Base-by-base conservation (phyloP, 1,140 invertebrate genomes). In the Leptinotarsa lineolata region DNA sequence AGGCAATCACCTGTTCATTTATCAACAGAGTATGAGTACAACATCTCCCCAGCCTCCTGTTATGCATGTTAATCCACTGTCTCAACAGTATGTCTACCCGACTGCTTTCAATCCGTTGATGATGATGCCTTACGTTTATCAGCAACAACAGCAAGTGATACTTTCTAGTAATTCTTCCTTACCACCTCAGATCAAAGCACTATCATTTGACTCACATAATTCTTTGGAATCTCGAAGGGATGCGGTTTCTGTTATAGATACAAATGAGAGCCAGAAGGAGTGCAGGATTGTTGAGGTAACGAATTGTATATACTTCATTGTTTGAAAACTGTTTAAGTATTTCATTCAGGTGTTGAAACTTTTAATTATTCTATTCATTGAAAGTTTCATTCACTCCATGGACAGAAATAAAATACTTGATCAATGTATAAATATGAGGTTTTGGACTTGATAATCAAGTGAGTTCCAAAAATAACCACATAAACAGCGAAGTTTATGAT, bases 11-110 rank as follows among this genome's bases (percentile, higher is more conserved):
- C 86, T 87, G 0, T 88, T 88, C 74, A 88, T 87, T 75, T 89
- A 88, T 79, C 88, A 89, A 74, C 88, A 88, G 70, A 88, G 88
- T 77, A 87, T 88, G 79, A 88, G 88, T 73, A 86, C 87, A 45
- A 86, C 87, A 59, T 85, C 87, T 11, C 81, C 79, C 8, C 79
- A 80, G 67, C 72, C 77, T n/a, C 80, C 79, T 63, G 76, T 81
- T 21, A 64, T 82, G 44, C 79, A 78, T 66, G 73, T 82, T 15
- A 83, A 82, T 64, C 81, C 82, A 80, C 85, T 88, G 82, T 85
- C 86, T 75, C 87, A 86, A 12, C 88, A 88, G 74, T 88, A 88
- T 72, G 84, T 88, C 2, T 87, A 87, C 81, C 85, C 86, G 18
- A 86, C 88, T 3, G 83, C 85, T 18, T 82, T 83, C 65, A 88